phyloP scores from a whole-genome alignment of 2,797 vertebrate species.

The Peromyscus nudipes region DNA sequence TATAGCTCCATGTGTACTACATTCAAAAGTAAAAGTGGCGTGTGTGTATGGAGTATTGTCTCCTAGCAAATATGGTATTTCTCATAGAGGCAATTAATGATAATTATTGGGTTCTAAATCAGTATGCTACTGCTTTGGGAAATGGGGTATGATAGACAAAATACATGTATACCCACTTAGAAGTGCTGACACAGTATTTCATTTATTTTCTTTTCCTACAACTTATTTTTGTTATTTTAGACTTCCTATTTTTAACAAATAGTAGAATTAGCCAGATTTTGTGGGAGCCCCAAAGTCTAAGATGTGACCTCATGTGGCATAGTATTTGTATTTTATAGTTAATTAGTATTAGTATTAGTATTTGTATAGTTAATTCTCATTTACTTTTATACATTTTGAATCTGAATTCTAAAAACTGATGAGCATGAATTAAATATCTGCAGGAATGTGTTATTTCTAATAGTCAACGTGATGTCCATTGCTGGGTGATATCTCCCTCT shows the following conservation, averaged over 20 bases:
- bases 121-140: background rate
- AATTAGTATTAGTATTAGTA: background rate
- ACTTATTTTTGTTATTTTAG: background rate
- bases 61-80: background rate
- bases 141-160: background rate
- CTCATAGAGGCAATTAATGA: background rate
- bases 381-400: constrained; percentile 44
- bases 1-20: background rate
- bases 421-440: background rate
- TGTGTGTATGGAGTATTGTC: background rate
- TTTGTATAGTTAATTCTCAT: constrained; percentile 8
- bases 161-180: background rate
- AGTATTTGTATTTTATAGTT: background rate
- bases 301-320: background rate
- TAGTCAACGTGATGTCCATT: background rate
- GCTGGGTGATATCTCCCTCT: background rate
- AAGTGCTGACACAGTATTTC: background rate
- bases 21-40: background rate
- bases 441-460: constrained; percentile 3
- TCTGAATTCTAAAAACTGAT: background rate
- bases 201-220: background rate
- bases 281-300: background rate
- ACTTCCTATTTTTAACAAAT: background rate
- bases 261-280: background rate
- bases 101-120: background rate